A percentile compares a stretch with the other conserved stretches of the same genome.
phyloP scores from a whole-genome alignment of 2,797 vertebrate genomes.

The Columba guinea region DNA sequence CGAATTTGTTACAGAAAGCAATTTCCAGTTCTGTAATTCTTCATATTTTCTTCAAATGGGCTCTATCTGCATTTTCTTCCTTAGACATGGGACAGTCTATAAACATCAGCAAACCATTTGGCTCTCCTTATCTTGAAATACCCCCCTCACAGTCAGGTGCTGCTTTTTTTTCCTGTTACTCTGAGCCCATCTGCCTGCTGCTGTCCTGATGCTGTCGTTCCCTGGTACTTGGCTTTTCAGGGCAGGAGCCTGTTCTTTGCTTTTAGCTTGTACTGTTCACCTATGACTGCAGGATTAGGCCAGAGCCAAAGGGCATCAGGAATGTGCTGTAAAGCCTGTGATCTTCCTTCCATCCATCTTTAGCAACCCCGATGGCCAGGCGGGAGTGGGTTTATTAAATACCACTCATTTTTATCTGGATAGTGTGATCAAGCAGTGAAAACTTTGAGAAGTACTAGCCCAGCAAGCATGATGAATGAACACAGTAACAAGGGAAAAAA shows the following conservation, averaged over 20 bases:
- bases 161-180: background rate
- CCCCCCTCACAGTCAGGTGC: background rate
- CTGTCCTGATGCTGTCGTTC: background rate
- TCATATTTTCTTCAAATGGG: background rate
- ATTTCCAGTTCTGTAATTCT: background rate
- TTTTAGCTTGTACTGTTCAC: background rate
- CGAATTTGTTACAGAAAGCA: background rate
- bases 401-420: background rate
- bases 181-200: background rate
- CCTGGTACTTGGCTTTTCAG: background rate
- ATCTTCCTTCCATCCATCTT: background rate
- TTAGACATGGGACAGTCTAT: background rate
- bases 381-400: background rate
- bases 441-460: background rate
- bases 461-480: background rate
- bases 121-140: background rate
- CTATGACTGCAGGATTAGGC: background rate
- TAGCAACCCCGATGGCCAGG: background rate
- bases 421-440: background rate
- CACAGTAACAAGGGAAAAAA: background rate
- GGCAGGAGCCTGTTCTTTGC: background rate
- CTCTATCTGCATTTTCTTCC: background rate
- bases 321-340: background rate
- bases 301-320: background rate
- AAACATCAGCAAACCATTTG: background rate